A percentile compares a stretch with the other conserved stretches of the same genome.
phyloP scores from a whole-genome alignment of 2,797 vertebrate species.

The Cryptoblepharus egeriae region DNA sequence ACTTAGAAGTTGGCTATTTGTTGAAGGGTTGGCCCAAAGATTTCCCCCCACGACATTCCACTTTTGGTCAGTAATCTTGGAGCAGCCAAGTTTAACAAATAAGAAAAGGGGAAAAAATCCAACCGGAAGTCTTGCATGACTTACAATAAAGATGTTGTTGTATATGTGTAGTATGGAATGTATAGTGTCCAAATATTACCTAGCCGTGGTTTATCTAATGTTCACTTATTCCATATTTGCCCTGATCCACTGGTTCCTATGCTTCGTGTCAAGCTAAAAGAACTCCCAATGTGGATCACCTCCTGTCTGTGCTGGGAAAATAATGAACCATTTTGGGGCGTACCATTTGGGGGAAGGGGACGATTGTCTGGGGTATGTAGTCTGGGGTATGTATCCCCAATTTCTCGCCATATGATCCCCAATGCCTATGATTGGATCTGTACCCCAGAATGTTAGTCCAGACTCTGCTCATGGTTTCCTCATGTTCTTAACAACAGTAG shows the following conservation, averaged over 20 bases:
- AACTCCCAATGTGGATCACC: too few relatives aligned
- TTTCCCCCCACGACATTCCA: conserved; percentile 65
- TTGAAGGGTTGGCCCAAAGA: conserved; percentile 67
- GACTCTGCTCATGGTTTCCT: not conserved
- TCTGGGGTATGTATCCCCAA: not conserved
- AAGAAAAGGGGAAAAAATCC: conserved; percentile 49
- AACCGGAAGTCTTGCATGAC: conserved; percentile 66
- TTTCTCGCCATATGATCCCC: not conserved
- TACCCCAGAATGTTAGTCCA: not conserved
- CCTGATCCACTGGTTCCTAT: too few relatives aligned
- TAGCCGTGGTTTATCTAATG: not conserved
- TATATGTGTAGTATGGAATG: conserved; percentile 31
- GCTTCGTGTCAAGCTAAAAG: too few relatives aligned
- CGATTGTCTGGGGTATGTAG: too few relatives aligned
- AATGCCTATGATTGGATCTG: not conserved
- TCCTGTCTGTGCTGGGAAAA: too few relatives aligned
- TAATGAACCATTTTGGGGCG: too few relatives aligned
- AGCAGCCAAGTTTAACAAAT: conserved; percentile 54
- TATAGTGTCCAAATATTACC: not conserved
- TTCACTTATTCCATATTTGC: not conserved
- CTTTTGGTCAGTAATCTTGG: conserved; percentile 61
- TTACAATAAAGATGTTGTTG: conserved; percentile 43
- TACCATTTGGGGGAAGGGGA: too few relatives aligned
- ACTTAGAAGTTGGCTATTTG: conserved; percentile 65
- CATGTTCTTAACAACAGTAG: not conserved